phyloP scores from a whole-genome alignment of 2,113 vertebrate genomes.

The Dipodomys merriami region DNA sequence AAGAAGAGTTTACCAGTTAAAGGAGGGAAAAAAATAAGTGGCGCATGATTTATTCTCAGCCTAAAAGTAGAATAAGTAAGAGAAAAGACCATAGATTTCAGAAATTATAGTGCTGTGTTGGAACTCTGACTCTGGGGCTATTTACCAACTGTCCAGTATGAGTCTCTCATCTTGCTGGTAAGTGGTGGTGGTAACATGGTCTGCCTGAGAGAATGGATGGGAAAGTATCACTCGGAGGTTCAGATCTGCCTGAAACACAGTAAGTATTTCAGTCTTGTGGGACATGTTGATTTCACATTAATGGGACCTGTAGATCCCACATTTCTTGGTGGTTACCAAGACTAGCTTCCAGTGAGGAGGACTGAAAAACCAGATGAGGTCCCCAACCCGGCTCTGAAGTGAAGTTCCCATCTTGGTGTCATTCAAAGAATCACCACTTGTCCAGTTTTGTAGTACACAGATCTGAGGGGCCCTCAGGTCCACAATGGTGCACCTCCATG shows the following conservation, averaged over 20 bases:
- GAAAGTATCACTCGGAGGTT: not conserved
- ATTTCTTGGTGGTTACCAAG: not conserved
- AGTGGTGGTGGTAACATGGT: not conserved
- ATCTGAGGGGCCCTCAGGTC: not conserved
- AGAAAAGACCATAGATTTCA: not conserved
- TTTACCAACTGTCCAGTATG: not conserved
- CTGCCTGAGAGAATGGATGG: not conserved
- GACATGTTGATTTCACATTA: not conserved
- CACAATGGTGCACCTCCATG: not conserved
- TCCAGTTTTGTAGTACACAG: too few species aligned
- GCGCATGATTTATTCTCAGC: conserved; percentile 5
- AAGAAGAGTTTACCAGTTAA: not conserved
- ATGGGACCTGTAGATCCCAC: not conserved
- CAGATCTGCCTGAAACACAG: not conserved
- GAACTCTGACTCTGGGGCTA: not conserved
- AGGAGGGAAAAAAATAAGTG: not conserved
- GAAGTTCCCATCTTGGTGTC: not conserved
- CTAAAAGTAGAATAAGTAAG: not conserved
- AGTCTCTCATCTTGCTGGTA: not conserved
- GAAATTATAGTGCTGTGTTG: not conserved
- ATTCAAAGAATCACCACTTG: not conserved
- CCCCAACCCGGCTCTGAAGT: too few species aligned
- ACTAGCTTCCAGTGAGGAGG: not conserved
- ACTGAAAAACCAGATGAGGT: not conserved
- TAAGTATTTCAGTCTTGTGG: accelerated